Evolutionary conservation across 2,888 invertebrate genomes (phyloP).

Genomic region (Blomia tropicalis): DNA sequence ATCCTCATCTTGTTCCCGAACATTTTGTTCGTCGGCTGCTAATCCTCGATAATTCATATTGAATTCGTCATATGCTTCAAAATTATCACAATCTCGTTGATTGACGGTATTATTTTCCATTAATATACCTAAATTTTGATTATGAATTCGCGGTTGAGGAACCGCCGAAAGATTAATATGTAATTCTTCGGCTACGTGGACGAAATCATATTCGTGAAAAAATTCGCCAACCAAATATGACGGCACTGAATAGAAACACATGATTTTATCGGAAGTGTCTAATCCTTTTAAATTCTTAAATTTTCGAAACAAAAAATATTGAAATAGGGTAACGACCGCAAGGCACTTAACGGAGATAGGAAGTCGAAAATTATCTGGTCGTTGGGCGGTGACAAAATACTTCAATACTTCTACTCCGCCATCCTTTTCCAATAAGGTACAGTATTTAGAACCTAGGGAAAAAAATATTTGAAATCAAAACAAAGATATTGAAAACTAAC

Average conservation of each 20-base stretch:
- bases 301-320: background rate
- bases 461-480: constrained; percentile 35
- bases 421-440: constrained; percentile 65
- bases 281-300: background rate
- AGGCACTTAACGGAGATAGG: constrained; percentile 20
- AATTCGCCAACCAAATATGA: background rate
- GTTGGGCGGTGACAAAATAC: constrained; percentile 34
- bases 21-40: no score
- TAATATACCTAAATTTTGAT: background rate
- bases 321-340: constrained; percentile 21
- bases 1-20: background rate
- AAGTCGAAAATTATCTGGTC: constrained; percentile 9
- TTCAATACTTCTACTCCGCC: constrained; percentile 59
- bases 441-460: constrained; percentile 69
- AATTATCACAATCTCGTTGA: background rate
- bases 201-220: background rate
- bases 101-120: background rate
- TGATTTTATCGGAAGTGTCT: background rate
- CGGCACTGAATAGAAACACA: background rate
- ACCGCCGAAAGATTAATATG: background rate
- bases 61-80: background rate
- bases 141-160: no score
- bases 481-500: constrained; percentile 19
- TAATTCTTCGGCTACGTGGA: background rate
- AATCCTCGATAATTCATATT: background rate